Evolutionary conservation across 2,113 vertebrate species (phyloP).

Genomic region (Nasalis larvatus): DNA sequence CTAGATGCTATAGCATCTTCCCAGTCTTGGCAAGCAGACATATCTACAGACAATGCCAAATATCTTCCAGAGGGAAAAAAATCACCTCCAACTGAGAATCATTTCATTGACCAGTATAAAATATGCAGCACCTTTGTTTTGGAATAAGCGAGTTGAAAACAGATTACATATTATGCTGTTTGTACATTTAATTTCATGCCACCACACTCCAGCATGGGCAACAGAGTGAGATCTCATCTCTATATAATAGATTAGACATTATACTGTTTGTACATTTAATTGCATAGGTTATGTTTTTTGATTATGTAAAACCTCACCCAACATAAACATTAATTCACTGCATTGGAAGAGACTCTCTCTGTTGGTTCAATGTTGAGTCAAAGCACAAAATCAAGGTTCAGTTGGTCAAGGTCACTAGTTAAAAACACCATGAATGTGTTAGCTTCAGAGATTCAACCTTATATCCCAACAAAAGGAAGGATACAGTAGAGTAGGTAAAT

Average conservation of each 20-base stretch:
- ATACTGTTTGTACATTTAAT: background rate
- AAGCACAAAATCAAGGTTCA: conserved; percentile 11
- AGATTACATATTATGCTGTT: background rate
- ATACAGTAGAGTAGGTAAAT: background rate
- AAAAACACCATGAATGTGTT: background rate
- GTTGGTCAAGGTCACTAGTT: conserved; percentile 21
- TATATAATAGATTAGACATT: background rate
- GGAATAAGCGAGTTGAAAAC: background rate
- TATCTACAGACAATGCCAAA: background rate
- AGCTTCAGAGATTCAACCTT: background rate
- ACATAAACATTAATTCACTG: conserved; percentile 37
- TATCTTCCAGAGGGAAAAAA: background rate
- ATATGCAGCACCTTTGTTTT: background rate
- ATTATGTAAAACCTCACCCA: background rate
- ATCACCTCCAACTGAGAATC: background rate
- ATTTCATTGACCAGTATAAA: background rate
- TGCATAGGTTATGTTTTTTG: background rate
- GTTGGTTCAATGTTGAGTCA: conserved; percentile 2
- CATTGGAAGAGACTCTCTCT: background rate
- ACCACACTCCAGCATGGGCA: too few relatives aligned
- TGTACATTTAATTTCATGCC: background rate
- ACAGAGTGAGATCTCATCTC: too few relatives aligned
- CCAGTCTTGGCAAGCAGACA: background rate
- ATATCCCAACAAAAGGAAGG: background rate
- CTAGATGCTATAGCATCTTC: background rate